Conservation (phyloP, 2,888 invertebrate genomes). For the Ophioninae sp. region DNA sequence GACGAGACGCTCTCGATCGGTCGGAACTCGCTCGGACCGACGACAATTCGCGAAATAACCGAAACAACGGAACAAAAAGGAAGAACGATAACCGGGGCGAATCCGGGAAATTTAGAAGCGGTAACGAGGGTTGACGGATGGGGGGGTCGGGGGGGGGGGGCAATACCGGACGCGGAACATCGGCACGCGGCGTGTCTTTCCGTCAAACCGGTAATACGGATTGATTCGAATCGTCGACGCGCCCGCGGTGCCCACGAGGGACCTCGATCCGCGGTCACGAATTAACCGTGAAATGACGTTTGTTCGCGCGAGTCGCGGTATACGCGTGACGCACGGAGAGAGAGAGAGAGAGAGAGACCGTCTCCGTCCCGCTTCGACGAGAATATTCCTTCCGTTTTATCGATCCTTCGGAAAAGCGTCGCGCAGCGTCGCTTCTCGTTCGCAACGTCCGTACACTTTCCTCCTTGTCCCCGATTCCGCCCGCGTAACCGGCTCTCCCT, state of each 20-base stretch:
- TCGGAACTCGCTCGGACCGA: too few relatives aligned
- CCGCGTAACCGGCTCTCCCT: background rate
- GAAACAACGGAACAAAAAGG: background rate
- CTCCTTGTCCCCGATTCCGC: slow-evolving; percentile 20
- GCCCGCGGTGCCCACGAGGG: slow-evolving; percentile 53
- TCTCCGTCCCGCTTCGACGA: slow-evolving; percentile 17
- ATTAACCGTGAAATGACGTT: slow-evolving; percentile 61
- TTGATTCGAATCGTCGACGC: slow-evolving; percentile 70
- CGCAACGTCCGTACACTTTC: slow-evolving; percentile 27
- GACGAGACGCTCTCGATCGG: too few relatives aligned
- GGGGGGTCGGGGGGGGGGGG: background rate
- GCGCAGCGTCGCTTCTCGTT: background rate
- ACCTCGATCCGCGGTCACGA: slow-evolving; percentile 53
- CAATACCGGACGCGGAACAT: slow-evolving; percentile 33
- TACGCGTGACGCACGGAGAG: background rate
- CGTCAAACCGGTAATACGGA: slow-evolving; percentile 66
- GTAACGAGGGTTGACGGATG: slow-evolving; percentile 5
- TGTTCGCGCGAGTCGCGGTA: slow-evolving; percentile 21
- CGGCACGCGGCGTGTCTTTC: slow-evolving; percentile 49
- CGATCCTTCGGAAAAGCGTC: slow-evolving; percentile 39
- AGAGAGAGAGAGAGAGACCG: slow-evolving; percentile 27
- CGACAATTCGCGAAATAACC: too few relatives aligned
- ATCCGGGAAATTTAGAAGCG: background rate
- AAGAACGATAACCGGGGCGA: background rate
- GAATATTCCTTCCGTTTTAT: slow-evolving; percentile 55